These are phyloP conservation scores for Sminthurides bifidus DNA, from an alignment of 1,140 invertebrate species.

Conservation along the genomic window DNA sequence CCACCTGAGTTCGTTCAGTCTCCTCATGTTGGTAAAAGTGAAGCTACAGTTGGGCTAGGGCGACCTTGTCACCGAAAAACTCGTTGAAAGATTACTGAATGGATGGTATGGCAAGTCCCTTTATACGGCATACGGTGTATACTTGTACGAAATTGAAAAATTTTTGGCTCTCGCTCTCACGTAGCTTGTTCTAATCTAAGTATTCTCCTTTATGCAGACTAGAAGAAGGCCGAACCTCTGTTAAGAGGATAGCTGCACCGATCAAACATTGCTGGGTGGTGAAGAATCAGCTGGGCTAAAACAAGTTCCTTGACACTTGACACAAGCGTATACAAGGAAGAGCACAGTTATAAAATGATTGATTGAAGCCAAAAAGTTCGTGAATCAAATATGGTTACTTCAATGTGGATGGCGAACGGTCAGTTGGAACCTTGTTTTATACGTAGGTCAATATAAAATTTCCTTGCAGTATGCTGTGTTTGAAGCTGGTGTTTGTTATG, in stretches of 20 bases:
- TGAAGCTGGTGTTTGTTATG: too few species aligned
- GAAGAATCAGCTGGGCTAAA: conserved; percentile 57
- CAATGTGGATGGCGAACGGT: conserved; percentile 60
- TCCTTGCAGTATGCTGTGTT: too few species aligned
- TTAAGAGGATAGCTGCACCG: conserved; percentile 66
- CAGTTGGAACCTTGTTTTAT: too few species aligned
- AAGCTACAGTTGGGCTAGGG: conserved; percentile 45
- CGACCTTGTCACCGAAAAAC: conserved; percentile 39
- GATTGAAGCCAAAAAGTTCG: conserved; percentile 79
- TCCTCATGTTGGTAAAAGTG: conserved; percentile 41
- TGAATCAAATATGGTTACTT: conserved; percentile 69
- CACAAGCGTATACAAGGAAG: conserved; percentile 76
- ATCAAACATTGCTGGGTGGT: conserved; percentile 68
- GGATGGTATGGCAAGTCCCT: too few species aligned
- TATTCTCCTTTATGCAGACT: conserved; percentile 39
- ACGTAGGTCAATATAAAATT: too few species aligned
- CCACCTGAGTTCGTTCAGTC: conserved; percentile 31
- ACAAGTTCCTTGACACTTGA: conserved; percentile 63
- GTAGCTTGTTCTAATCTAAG: too few species aligned
- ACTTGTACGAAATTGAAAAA: too few species aligned
- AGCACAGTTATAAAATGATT: conserved; percentile 74
- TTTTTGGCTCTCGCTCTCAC: too few species aligned
- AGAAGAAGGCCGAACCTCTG: conserved; percentile 43
- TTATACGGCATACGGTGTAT: too few species aligned
- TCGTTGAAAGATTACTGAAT: conserved; percentile 31